Base-by-base conservation (phyloP, 2,113 vertebrate genomes). In the Erinaceus europaeus region DNA sequence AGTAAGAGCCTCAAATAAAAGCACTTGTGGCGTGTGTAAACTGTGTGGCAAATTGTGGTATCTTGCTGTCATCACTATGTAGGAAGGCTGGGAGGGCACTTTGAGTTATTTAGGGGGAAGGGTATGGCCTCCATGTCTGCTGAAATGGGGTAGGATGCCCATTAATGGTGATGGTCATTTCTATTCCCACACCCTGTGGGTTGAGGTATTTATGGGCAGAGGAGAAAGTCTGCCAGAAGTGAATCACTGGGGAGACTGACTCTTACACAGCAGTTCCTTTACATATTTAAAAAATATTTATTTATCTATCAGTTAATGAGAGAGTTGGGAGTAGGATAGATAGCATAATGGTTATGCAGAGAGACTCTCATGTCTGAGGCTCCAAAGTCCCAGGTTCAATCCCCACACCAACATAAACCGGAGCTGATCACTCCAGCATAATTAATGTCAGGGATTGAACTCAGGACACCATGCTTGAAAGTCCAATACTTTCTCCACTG, bases 171-270 rank as follows among this genome's bases (percentile, higher is more conserved):
- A 23, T n/a, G 38, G 53, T 29, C 61, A 40, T 68, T 38, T 48
- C 32, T 32, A n/a, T 18, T 18, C 48, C 48, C 20, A 18, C 48
- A 15, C n/a, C 21, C 17, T 34, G 46, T 17, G 71, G 4, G 23
- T 42, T 71, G 38, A 5, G 34, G 7, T 71, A 15, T 86, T 82
- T 67, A 25, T 9, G 15, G 48, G 64, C 46, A 53, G 34, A 65
- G 69, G 62, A 82, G 29, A 86, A 48, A n/a, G 10, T 64, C 48
- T 40, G 23, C 53, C 36, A 27, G 21, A 38, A 85, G 75, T 38
- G 34, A 50, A 42, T 85, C 55, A 23, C 5, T 17, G 15, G 48
- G 69, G 23, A 79, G 23, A 77, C 10, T 8, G 18, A 79, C 64
- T 59, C 40, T 71, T 40, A 62, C 18, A 36, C 27, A 40, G 4